A percentile compares a stretch with the other conserved stretches of the same genome.
Conservation (phyloP, 2,113 vertebrate species). For the Sciurus niger region DNA sequence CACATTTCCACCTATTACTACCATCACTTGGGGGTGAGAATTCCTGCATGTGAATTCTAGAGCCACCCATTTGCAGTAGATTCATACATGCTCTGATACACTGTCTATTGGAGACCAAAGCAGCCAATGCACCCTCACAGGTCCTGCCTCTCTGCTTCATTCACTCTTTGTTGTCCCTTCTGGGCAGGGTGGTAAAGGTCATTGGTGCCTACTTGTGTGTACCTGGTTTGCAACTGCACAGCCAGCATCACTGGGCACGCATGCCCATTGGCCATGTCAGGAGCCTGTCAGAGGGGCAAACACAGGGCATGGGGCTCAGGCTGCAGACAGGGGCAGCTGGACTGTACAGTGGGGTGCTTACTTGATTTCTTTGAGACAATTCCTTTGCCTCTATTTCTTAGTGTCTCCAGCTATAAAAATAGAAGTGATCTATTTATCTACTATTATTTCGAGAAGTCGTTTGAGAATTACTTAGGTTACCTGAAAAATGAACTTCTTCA, state of each 20-base stretch:
- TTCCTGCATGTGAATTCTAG: no score
- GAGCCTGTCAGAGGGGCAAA: neutral
- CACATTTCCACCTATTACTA: neutral
- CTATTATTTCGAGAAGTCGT: conserved; percentile 57
- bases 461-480: conserved; percentile 24
- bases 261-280: accelerated
- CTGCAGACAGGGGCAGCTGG: neutral
- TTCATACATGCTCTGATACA: neutral
- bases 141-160: neutral
- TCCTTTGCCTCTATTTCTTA: conserved; percentile 49
- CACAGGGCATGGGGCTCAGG: neutral
- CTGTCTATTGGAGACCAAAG: neutral
- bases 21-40: neutral
- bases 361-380: conserved; percentile 36
- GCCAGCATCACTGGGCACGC: neutral
- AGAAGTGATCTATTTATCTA: conserved; percentile 29
- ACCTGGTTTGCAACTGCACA: no score
- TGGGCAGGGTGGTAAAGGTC: neutral
- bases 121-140: neutral
- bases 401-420: conserved; percentile 32
- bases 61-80: neutral
- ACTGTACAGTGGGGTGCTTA: neutral
- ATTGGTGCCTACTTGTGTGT: neutral
- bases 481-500: conserved; percentile 43
- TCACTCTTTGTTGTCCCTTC: neutral